Conservation (phyloP, 2,797 vertebrate species). For the Monodelphis domestica region DNA sequence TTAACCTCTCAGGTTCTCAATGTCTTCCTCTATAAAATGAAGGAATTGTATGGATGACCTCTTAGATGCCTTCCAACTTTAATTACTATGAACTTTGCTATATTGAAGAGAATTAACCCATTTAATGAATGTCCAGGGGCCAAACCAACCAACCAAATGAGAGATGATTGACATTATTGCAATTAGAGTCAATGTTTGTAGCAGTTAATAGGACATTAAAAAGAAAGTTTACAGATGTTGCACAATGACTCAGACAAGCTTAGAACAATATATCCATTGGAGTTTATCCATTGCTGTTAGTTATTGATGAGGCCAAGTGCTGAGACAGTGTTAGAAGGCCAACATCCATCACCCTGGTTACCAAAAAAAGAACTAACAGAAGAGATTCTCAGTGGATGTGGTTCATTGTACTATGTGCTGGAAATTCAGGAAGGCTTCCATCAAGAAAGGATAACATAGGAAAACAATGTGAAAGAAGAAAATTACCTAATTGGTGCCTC, state of each 20-base stretch:
- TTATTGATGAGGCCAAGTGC: not conserved
- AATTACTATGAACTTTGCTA: not conserved
- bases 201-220: not conserved
- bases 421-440: not conserved
- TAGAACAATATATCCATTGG: not conserved
- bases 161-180: not conserved
- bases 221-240: not conserved
- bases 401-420: not conserved
- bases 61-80: not conserved
- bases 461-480: not conserved
- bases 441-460: not conserved
- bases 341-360: not conserved
- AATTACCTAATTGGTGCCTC: not conserved
- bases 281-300: not conserved
- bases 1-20: not conserved
- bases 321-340: not conserved
- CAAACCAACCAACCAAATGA: not conserved
- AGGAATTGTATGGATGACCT: not conserved
- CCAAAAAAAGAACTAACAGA: not conserved
- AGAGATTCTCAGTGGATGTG: not conserved
- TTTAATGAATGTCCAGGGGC: not conserved
- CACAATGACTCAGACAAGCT: not conserved
- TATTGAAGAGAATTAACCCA: not conserved
- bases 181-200: not conserved
- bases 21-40: not conserved